Conservation (phyloP, 2,797 vertebrate genomes). For the Knipowitschia caucasica region DNA sequence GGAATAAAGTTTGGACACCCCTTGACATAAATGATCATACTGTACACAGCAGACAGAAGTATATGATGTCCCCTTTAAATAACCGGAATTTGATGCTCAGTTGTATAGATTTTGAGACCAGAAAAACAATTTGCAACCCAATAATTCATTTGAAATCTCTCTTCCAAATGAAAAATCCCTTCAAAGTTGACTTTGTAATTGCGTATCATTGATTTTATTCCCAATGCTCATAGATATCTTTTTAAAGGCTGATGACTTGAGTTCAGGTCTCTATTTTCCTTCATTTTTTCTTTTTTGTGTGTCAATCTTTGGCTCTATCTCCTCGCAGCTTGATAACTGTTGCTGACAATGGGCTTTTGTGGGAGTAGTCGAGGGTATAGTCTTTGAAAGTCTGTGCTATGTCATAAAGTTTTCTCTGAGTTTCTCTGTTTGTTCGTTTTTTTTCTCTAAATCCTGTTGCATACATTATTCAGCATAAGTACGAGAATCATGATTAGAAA, state of each 20-base stretch:
- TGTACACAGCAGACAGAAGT: too few relatives aligned
- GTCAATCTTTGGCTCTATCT: background rate
- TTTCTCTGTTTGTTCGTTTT: constrained; percentile 35
- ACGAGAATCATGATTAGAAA: constrained; percentile 16
- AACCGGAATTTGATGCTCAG: too few relatives aligned
- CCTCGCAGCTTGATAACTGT: constrained; percentile 16
- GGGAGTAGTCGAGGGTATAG: constrained; percentile 8
- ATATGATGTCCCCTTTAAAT: too few relatives aligned
- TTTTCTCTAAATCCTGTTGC: background rate
- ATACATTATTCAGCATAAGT: constrained; percentile 16
- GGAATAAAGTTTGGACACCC: too few relatives aligned
- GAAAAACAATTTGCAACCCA: background rate
- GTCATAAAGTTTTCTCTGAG: constrained; percentile 16
- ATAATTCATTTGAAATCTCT: background rate
- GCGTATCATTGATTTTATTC: background rate
- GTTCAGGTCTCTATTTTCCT: constrained; percentile 21
- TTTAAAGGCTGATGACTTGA: background rate
- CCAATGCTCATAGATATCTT: background rate
- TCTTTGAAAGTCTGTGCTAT: constrained; percentile 21
- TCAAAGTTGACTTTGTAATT: background rate
- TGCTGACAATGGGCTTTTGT: constrained; percentile 23
- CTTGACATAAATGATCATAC: too few relatives aligned
- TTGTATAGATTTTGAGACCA: background rate
- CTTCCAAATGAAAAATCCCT: background rate
- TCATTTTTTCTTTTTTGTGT: constrained; percentile 4